Evolutionary conservation across 2,797 vertebrate species (phyloP), one percentile per base, ranked within the genome.

Genomic region (Gorsachius magnificus): DNA sequence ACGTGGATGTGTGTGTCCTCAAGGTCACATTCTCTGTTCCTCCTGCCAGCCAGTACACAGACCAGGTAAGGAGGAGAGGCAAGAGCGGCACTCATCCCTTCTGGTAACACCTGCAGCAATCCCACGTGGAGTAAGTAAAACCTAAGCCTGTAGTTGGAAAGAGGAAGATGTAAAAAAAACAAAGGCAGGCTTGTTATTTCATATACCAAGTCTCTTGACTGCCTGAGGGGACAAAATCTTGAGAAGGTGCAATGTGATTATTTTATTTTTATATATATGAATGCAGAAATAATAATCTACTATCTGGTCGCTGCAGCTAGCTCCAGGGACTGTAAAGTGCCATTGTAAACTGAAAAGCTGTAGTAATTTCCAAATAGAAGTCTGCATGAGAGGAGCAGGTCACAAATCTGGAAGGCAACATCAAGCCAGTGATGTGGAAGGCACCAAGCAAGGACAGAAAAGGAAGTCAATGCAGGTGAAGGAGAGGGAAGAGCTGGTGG

Each of bases 361-460:
- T 21, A 11, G n/a, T 12, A 16, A 38, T 26, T 41, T 53, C 45
- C 41, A 24, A 12, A 3, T 21, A 33, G 13, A 28, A n/a, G 29
- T 3, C 58, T 38, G 70, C 13, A 5, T 11, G 9, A 9, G 43
- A 31, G 38, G 21, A 65, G 16, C 2, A 16, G 45, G 12, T 72
- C n/a, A 16, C 50, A 57, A 14, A 69, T 14, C 31, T 15, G 11
- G 60, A 77, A 48, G 11, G 17, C 6, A 11, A 2, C 51, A 16
- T 1, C 15, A 25, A 29, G 46, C 10, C 46, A 4, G 3, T 10
- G 58, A 2, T 0, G 2, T 3, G 11, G 54, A 46, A 17, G 20
- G 66, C 58, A 29, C 15, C 5, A 57, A 53, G 31, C 5, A 7
- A 75, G n/a, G 11, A 29, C 2, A 15, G 50, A 12, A 20, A 50